These are phyloP conservation scores for Hydropotes inermis DNA, from an alignment of 2,113 vertebrate genomes.

Conservation along the genomic window DNA sequence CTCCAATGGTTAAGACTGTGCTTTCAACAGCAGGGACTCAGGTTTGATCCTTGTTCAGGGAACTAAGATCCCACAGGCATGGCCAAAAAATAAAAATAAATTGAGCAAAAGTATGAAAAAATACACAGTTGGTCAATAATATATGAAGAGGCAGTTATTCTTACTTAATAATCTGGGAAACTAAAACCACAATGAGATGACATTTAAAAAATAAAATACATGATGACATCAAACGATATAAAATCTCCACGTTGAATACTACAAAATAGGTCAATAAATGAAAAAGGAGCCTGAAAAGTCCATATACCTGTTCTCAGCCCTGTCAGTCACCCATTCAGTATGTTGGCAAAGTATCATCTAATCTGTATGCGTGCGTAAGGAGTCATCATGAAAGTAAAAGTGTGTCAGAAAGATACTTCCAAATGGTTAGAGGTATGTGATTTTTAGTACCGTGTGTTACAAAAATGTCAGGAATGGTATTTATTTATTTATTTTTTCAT, in stretches of 20 bases:
- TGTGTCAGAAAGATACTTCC: slow-evolving; percentile 29
- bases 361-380: slow-evolving; percentile 1
- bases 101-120: neutral
- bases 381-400: slow-evolving; percentile 52
- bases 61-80: neutral
- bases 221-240: neutral
- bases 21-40: neutral
- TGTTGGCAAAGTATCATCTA: slow-evolving; percentile 11
- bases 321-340: neutral
- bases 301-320: slow-evolving; percentile 2
- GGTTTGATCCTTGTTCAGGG: neutral
- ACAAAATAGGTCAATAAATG: neutral
- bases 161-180: neutral
- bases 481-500: neutral
- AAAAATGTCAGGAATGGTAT: slow-evolving; percentile 41
- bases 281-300: neutral
- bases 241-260: neutral
- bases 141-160: neutral
- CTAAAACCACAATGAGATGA: neutral
- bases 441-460: slow-evolving; percentile 44
- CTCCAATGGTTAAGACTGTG: neutral
- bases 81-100: neutral
- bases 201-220: neutral
- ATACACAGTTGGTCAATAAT: neutral
- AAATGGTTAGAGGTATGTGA: slow-evolving; percentile 63